These are phyloP conservation scores for Lepidothrix coronata DNA, from an alignment of 2,113 vertebrate species.

Conservation along the genomic window DNA sequence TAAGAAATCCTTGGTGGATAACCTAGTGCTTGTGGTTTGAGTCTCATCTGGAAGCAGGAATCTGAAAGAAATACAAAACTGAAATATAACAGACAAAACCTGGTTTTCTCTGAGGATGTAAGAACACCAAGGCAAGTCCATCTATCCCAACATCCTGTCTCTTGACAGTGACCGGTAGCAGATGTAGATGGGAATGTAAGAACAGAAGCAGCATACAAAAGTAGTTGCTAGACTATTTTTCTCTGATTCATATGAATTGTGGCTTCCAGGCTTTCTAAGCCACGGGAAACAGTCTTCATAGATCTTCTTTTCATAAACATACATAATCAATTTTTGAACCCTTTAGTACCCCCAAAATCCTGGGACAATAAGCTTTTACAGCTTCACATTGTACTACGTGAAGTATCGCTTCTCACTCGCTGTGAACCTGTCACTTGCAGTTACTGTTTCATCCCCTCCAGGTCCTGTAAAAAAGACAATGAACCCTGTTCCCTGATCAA, in stretches of 20 bases:
- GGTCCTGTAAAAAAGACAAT: not conserved
- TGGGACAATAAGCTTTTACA: not conserved
- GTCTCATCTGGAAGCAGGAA: not conserved
- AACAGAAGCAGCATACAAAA: not conserved
- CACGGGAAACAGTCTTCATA: not conserved
- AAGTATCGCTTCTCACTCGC: not conserved
- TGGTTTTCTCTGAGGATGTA: not conserved
- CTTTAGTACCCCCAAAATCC: not conserved
- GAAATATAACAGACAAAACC: not conserved
- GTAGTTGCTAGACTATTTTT: not conserved
- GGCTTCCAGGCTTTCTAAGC: not conserved
- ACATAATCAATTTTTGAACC: not conserved
- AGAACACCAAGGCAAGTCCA: not conserved
- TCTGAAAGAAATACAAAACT: not conserved
- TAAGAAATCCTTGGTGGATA: constrained; percentile 46
- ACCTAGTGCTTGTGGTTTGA: constrained; percentile 11
- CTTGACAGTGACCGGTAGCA: not conserved
- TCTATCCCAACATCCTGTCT: not conserved
- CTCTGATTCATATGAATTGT: not conserved
- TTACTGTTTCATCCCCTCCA: not conserved
- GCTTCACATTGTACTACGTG: not conserved
- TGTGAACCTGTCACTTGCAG: not conserved
- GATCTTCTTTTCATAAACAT: not conserved
- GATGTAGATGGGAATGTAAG: not conserved
- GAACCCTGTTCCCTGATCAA: not conserved